Base-by-base conservation (phyloP, 1,140 invertebrate genomes). In the Drosophila teissieri region DNA sequence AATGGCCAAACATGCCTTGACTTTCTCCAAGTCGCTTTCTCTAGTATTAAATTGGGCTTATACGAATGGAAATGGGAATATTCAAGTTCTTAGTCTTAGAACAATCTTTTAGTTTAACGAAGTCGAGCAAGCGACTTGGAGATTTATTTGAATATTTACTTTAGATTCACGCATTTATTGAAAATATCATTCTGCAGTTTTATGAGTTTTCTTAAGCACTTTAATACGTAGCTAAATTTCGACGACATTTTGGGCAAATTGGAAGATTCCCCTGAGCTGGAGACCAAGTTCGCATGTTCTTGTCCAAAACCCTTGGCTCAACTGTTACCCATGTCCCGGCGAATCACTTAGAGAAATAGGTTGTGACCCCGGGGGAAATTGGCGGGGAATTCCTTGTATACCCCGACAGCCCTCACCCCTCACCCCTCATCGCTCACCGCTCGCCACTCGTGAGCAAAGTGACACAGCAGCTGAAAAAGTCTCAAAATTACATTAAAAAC, bases 401-500 rank as follows among this genome's bases (percentile, higher is more conserved):
- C 48, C 12, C 19, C 45, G 4, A 34, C 11, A 4, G 3, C 36
- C 40, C 24, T 36, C 8, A 56, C 48, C 12, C 15, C 45, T 22
- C 7, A 4, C 6, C n/a, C 19, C 15, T 0, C 36, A 2, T n/a
- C 4, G 4, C 1, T 39, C 7, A 4, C 6, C n/a, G n/a, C 15
- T 0, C 36, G 1, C 27, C 4, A 2, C 1, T 39, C 49, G 63
- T 22, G 44, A 58, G 69, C 60, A 79, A 83, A 83, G 80, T 84
- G 80, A 80, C 80, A 84, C 63, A 79, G 57, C 70, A 58, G 64
- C 80, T 75, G 78, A 84, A 83, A 84, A 83, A 61, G 61, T 84
- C 80, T 83, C 61, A 70, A 83, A 83, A 83, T 83, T 83, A 83
- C 80, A 83, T 83, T 83, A 84, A 83, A 83, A 83, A 84, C 80